Base-by-base conservation (phyloP, 2,797 vertebrate species). In the Typhlichthys subterraneus region DNA sequence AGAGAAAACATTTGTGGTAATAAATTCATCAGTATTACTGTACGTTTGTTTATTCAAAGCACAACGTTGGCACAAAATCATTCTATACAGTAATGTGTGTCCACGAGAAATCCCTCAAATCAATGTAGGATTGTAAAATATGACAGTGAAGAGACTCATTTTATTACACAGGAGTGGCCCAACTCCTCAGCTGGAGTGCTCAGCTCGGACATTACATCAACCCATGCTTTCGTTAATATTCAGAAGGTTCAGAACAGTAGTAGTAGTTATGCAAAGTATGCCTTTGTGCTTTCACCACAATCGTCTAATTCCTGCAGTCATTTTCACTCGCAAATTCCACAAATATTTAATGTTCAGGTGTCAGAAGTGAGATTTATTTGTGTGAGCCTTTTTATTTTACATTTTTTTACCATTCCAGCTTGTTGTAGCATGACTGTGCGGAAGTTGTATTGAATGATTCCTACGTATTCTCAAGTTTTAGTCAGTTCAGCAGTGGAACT, bases 11-110 rank as follows among this genome's bases (percentile, higher is more conserved):
- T 29, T 29, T 0, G 23, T 1, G 23, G 23, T 29, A 29, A n/a
- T 5, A 50, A 31, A 47, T 6, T 1, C 14, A 17, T 42, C 53
- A 70, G 57, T 46, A 65, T 61, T 65, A 59, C 62, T 56, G 53
- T 4, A 66, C 14, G 53, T 74, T 74, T 78, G 54, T 77, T 77
- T 77, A 77, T 64, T 77, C 67, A 73, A 77, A 67, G 71, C 72
- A 75, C 69, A 63, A 72, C 63, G 69, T 69, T 75, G 69, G 72
- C 72, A 72, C 59, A 67, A 63, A 69, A 65, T 57, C 61, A 47
- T 63, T 70, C 64, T 74, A 58, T 74, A 71, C 71, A 74, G 48
- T 70, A 62, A 68, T 54, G 58, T 51, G 74, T 68, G 57, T 59
- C 70, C 64, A 74, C 61, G 57, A 67, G 52, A 74, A 68, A 59